Evolutionary conservation across 2,797 vertebrate species (phyloP).

Genomic region (Synanceia verrucosa): DNA sequence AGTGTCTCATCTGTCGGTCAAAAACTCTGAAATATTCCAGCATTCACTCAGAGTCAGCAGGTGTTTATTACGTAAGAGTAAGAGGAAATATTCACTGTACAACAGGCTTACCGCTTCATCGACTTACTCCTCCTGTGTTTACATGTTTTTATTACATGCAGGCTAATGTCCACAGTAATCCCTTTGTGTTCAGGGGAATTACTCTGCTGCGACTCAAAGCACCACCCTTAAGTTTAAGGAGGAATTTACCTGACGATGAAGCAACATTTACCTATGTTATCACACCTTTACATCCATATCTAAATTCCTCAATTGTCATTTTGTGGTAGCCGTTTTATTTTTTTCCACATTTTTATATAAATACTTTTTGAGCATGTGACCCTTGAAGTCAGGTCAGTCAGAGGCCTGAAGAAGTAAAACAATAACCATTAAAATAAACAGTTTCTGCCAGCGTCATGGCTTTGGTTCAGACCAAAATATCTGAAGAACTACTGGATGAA

Average conservation of each 20-base stretch:
- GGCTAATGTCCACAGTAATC: conserved; percentile 56
- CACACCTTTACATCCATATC: background rate
- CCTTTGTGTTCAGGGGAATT: conserved; percentile 42
- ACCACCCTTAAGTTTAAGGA: background rate
- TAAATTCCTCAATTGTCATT: background rate
- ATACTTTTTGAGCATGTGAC: too few species aligned
- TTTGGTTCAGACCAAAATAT: background rate
- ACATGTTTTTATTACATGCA: conserved; percentile 41
- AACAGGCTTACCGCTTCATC: conserved; percentile 57
- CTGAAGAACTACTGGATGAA: background rate
- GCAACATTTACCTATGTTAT: background rate
- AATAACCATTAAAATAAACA: too few species aligned
- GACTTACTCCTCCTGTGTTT: conserved; percentile 25
- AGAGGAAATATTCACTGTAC: conserved; percentile 19
- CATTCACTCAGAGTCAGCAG: conserved; percentile 18
- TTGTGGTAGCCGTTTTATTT: background rate
- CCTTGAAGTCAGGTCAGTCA: too few species aligned
- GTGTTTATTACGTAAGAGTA: conserved; percentile 52
- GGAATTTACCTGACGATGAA: background rate
- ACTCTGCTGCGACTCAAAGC: background rate
- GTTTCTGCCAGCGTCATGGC: background rate
- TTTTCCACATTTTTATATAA: too few species aligned
- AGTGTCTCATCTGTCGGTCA: conserved; percentile 30
- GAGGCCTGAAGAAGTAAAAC: too few species aligned
- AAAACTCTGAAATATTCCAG: background rate